These are phyloP conservation scores for Hippasteria phrygiana DNA, from an alignment of 53 echinoderm and acorn worm species.

Conservation along the genomic window DNA sequence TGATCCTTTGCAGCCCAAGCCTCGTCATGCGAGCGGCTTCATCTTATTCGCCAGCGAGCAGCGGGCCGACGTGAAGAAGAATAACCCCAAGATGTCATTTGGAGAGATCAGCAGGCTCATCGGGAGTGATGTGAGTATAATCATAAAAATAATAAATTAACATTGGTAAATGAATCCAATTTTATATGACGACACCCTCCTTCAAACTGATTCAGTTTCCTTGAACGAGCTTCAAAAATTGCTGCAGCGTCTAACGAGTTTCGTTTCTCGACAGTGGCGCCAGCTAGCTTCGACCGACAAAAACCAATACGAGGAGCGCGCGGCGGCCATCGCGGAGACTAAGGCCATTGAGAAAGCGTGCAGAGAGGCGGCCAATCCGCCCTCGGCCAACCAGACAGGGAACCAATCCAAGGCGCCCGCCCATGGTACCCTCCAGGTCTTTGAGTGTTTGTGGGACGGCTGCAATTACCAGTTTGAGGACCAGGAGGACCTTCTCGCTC, in stretches of 20 bases:
- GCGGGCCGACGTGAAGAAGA: constrained; percentile 72
- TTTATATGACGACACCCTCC: no score
- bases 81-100: constrained; percentile 95
- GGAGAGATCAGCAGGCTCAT: constrained; percentile 96
- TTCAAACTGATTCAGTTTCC: no score
- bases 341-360: constrained; percentile 52
- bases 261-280: constrained; percentile 77
- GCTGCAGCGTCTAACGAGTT: neutral
- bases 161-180: neutral
- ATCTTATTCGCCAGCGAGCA: constrained; percentile 98
- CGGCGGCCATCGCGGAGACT: constrained; percentile 79
- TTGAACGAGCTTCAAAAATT: no score
- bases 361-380: constrained; percentile 45
- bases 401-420: constrained; percentile 47
- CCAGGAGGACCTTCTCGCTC: constrained; percentile 80
- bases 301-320: constrained; percentile 83
- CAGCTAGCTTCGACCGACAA: constrained; percentile 84
- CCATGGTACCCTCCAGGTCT: constrained; percentile 75
- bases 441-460: constrained; percentile 92
- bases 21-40: constrained; percentile 90
- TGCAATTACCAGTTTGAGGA: constrained; percentile 95
- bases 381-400: constrained; percentile 15
- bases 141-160: neutral
- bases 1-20: constrained; percentile 69
- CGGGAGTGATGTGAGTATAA: constrained; percentile 83